Percentiles rank a stretch among this genome's conserved stretches.
Evolutionary conservation across 2,888 invertebrate genomes (phyloP).

Genomic region (Syrphus vitripennis): DNA sequence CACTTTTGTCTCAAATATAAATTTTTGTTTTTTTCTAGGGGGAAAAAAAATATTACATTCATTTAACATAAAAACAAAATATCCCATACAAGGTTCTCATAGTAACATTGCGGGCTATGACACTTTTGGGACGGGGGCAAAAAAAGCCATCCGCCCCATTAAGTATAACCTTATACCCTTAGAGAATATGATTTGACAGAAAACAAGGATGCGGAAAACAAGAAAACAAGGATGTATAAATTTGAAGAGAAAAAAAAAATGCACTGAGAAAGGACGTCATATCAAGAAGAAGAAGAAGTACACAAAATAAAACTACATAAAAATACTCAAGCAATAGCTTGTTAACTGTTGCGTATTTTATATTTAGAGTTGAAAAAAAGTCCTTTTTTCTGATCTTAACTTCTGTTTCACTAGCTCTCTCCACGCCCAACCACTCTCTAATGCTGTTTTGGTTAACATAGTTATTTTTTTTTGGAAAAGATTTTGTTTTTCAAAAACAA

Average conservation of each 20-base stretch:
- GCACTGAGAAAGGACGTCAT: conserved; percentile 12
- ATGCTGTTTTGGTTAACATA: not conserved
- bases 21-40: not conserved
- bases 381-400: conserved; percentile 6
- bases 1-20: conserved; percentile 23
- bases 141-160: conserved; percentile 17
- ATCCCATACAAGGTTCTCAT: not conserved
- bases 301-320: conserved; percentile 4
- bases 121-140: conserved; percentile 23
- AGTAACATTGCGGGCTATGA: not conserved
- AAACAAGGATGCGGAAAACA: conserved; percentile 57
- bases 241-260: conserved; percentile 7
- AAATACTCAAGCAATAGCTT: conserved; percentile 55
- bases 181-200: conserved; percentile 59
- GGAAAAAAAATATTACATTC: not conserved
- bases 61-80: not conserved
- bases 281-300: not conserved
- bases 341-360: conserved; percentile 67
- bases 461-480: conserved; percentile 22
- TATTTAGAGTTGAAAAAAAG: conserved; percentile 6
- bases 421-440: not conserved
- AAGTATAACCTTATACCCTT: conserved; percentile 53
- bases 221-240: conserved; percentile 49
- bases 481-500: conserved; percentile 19
- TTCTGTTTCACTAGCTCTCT: not conserved